phyloP scores from a whole-genome alignment of 2,888 invertebrate genomes.

The Agrochola circellaris region DNA sequence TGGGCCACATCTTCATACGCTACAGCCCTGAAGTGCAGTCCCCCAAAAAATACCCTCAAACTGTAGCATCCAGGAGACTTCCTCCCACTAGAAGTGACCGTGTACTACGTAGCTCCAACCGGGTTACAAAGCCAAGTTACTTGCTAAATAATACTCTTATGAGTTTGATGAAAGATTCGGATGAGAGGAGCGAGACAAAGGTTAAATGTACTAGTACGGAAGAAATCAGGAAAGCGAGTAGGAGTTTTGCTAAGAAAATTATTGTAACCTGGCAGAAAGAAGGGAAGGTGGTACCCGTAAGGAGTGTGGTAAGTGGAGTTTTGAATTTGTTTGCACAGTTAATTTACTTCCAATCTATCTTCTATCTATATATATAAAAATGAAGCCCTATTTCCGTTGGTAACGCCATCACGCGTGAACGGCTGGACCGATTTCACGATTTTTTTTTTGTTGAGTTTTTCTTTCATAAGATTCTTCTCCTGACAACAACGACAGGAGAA shows the following conservation, averaged over 20 bases:
- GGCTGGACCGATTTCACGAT: no score
- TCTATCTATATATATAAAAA: no score
- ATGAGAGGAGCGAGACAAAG: slow-evolving; percentile 32
- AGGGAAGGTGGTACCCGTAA: slow-evolving; percentile 1
- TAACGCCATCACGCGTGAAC: no score
- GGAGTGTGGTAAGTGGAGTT: slow-evolving; percentile 42
- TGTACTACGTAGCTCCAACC: slow-evolving; percentile 77
- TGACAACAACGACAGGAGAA: no score
- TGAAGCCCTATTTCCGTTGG: no score
- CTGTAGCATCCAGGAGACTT: slow-evolving; percentile 2
- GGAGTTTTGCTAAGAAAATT: slow-evolving; percentile 33
- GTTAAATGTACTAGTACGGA: slow-evolving; percentile 28
- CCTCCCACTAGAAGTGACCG: slow-evolving; percentile 60
- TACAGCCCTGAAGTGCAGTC: slow-evolving; percentile 67
- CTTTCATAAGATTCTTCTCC: no score
- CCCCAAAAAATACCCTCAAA: slow-evolving; percentile 45
- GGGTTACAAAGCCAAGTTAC: slow-evolving; percentile 55
- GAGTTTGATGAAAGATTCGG: slow-evolving; percentile 45
- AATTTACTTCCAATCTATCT: no score
- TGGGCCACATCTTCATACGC: slow-evolving; percentile 57
- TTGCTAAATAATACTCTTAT: slow-evolving; percentile 57
- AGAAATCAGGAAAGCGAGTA: slow-evolving; percentile 41
- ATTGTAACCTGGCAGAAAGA: slow-evolving; percentile 29
- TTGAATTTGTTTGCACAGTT: no score
- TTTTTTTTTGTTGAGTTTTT: no score